phyloP scores from a whole-genome alignment of 2,113 vertebrate genomes.

The Passer montanus region DNA sequence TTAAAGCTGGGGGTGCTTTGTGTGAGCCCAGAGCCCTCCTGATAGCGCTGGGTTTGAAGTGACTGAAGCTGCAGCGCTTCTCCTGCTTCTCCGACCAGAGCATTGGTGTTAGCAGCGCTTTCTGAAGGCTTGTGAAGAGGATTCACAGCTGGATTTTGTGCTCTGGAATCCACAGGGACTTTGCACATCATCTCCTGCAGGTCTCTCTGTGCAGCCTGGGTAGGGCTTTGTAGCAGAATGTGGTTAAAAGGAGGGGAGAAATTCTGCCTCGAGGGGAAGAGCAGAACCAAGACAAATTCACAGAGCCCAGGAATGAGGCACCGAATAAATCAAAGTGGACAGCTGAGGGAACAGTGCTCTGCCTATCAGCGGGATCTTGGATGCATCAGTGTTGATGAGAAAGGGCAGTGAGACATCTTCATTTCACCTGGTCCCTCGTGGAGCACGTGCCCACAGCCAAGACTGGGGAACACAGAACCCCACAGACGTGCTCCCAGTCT shows the following conservation, averaged over 20 bases:
- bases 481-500: constrained; percentile 33
- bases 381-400: neutral
- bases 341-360: neutral
- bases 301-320: constrained; percentile 15
- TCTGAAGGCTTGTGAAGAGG: neutral
- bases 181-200: neutral
- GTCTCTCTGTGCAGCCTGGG: neutral
- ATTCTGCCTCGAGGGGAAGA: constrained; percentile 3
- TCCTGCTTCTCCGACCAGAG: neutral
- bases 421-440: neutral
- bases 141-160: neutral
- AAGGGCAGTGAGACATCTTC: neutral
- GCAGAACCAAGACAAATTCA: constrained; percentile 24
- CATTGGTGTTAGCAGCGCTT: neutral
- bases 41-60: neutral
- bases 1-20: neutral
- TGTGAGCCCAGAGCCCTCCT: neutral
- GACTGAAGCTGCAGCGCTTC: neutral
- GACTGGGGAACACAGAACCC: constrained; percentile 1
- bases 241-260: constrained; percentile 1
- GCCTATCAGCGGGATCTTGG: neutral
- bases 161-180: neutral
- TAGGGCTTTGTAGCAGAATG: neutral
- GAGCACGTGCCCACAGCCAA: neutral
- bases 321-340: constrained; percentile 58